Evolutionary conservation across 2,888 invertebrate species (phyloP).

Genomic region (Brenthis ino): DNA sequence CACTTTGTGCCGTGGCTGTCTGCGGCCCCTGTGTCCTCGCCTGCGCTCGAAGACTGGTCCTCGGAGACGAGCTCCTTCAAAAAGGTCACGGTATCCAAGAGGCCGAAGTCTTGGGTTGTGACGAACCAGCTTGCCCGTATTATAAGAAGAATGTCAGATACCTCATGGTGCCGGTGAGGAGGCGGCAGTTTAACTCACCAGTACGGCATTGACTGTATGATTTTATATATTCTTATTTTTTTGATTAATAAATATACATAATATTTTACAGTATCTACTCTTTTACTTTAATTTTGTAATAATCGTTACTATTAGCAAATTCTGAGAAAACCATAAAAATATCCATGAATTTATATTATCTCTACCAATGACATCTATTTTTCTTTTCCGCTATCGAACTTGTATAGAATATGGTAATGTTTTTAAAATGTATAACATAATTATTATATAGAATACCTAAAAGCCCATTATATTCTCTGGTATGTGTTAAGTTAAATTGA

Average conservation of each 20-base stretch:
- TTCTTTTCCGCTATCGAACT: too few species aligned
- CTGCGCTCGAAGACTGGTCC: conserved; percentile 61
- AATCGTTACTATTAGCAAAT: background rate
- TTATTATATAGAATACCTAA: too few species aligned
- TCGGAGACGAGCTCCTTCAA: conserved; percentile 65
- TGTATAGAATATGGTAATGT: too few species aligned
- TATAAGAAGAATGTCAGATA: conserved; percentile 71
- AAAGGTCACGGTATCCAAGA: conserved; percentile 53
- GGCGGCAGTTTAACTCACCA: conserved; percentile 57
- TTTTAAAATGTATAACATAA: too few species aligned
- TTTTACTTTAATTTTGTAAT: background rate
- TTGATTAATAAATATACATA: conserved; percentile 9
- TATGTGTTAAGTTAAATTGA: too few species aligned
- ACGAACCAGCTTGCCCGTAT: conserved; percentile 74
- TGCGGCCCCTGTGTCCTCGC: conserved; percentile 72
- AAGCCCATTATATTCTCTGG: too few species aligned
- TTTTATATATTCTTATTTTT: conserved; percentile 17
- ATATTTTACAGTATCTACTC: background rate
- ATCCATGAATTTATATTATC: too few species aligned
- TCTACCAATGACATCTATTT: too few species aligned
- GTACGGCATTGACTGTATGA: conserved; percentile 46
- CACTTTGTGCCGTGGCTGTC: conserved; percentile 69
- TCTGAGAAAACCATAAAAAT: too few species aligned
- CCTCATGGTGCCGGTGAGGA: conserved; percentile 66
- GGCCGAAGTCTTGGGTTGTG: conserved; percentile 69